phyloP scores from a whole-genome alignment of 2,888 invertebrate species.

The Cheilosia vernalis region DNA sequence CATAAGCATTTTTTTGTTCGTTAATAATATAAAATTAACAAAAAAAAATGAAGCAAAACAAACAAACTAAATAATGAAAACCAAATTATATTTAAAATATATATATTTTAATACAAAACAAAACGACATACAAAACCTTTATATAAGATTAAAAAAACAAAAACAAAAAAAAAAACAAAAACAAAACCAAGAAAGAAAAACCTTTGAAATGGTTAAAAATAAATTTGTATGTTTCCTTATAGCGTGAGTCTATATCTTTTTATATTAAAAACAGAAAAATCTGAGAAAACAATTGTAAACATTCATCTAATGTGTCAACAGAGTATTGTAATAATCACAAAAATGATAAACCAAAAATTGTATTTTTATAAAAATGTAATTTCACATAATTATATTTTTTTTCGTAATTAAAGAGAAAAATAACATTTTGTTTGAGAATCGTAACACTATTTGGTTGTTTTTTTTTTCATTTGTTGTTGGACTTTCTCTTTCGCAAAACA shows the following conservation, averaged over 20 bases:
- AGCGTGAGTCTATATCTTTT: conserved; percentile 38
- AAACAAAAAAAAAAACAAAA: not conserved
- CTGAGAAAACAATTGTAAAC: conserved; percentile 27
- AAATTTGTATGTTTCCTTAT: conserved; percentile 54
- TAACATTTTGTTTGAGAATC: conserved; percentile 13
- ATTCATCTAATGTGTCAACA: conserved; percentile 13
- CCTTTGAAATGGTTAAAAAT: conserved; percentile 62
- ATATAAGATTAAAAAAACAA: not conserved
- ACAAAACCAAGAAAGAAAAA: conserved; percentile 20
- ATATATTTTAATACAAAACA: conserved; percentile 49
- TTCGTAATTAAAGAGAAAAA: conserved; percentile 33
- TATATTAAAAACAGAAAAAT: conserved; percentile 34
- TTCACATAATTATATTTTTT: conserved; percentile 17
- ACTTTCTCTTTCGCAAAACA: conserved; percentile 12
- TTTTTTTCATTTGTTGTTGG: conserved; percentile 15
- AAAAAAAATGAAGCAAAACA: conserved; percentile 41
- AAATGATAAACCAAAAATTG: conserved; percentile 2
- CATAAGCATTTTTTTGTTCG: conserved; percentile 53
- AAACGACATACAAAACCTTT: conserved; percentile 16
- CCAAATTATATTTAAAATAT: conserved; percentile 57
- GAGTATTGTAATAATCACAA: conserved; percentile 26
- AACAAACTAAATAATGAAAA: conserved; percentile 46
- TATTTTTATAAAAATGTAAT: conserved; percentile 15
- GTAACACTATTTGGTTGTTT: conserved; percentile 11
- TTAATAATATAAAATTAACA: conserved; percentile 14